Evolutionary conservation across 2,888 invertebrate species (phyloP), one percentile per base, ranked within the genome.

Genomic region (Diaphora mendica): DNA sequence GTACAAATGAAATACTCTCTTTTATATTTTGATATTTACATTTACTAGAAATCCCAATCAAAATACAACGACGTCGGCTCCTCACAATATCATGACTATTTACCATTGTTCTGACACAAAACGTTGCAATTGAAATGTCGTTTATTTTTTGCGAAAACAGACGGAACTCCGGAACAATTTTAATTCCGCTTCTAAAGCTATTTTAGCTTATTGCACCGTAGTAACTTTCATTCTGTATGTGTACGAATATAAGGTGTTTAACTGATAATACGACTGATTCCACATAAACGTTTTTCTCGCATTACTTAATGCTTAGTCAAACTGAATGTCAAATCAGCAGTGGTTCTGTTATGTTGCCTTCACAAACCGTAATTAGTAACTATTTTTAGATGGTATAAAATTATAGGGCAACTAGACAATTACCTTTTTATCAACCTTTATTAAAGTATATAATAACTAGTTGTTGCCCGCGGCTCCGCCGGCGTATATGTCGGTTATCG

Each of bases 171-270:
- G 77, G 75, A 77, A 85, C 85, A 80, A 79, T 88, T 88, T 86
- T 87, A 87, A 88, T 88, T 87, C 86, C 78, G 83, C 84, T 85
- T 83, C 81, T 73, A 83, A 85, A 85, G 79, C 82, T 82, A 80
- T 85, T 85, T 85, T 79, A 81, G 71, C 73, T 72, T 76, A 76
- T 69, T 73, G 65, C 74, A 73, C 66, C 44, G 59, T 73, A 71
- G 76, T 71, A 68, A 44, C 72, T 44, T 71, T 68, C n/a, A 69
- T 55, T 48, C 35, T 65, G 35, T 72, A 66, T 64, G 30, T 64
- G 30, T 71, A 64, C 42, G 35, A 44, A 5, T 15, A 62, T 30
- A 30, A 9, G 42, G 39, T 48, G 62, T 39, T 39, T 26, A 26
- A 59, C n/a, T 59, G 13, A 11, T 26, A 59, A 5, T 15, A 30